Conservation (phyloP, 2,797 vertebrate genomes). For the Danionella dracula region DNA sequence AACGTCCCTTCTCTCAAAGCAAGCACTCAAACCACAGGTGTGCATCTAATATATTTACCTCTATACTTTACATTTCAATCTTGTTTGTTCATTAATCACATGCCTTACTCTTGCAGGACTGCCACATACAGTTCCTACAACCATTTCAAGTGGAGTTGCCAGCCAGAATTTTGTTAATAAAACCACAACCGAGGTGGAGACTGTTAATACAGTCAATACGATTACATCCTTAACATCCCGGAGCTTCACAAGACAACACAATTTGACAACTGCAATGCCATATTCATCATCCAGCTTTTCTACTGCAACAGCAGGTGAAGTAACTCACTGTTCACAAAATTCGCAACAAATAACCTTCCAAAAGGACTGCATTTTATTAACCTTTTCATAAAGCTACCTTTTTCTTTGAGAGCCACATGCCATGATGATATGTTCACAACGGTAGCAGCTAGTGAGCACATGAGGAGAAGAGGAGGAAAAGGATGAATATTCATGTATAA, state of each 20-base stretch:
- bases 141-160: slow-evolving; percentile 7
- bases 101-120: slow-evolving; percentile 22
- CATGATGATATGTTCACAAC: too few relatives aligned
- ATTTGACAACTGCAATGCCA: not conserved
- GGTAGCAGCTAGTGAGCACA: too few relatives aligned
- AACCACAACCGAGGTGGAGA: not conserved
- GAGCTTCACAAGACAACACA: not conserved
- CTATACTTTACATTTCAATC: not conserved
- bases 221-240: not conserved
- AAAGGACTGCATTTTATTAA: too few relatives aligned
- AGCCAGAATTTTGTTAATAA: slow-evolving; percentile 13
- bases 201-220: slow-evolving; percentile 5
- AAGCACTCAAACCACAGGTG: not conserved
- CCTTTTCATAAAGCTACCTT: too few relatives aligned
- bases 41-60: not conserved
- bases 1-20: not conserved
- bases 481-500: too few relatives aligned
- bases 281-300: not conserved
- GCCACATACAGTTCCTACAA: slow-evolving; percentile 19
- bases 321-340: not conserved
- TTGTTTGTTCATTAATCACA: slow-evolving; percentile 17
- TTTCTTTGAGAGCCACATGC: too few relatives aligned
- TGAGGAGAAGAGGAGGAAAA: too few relatives aligned
- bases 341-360: too few relatives aligned
- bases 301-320: slow-evolving; percentile 25